phyloP scores from a whole-genome alignment of 2,797 vertebrate genomes.

The Hemitrygon akajei region DNA sequence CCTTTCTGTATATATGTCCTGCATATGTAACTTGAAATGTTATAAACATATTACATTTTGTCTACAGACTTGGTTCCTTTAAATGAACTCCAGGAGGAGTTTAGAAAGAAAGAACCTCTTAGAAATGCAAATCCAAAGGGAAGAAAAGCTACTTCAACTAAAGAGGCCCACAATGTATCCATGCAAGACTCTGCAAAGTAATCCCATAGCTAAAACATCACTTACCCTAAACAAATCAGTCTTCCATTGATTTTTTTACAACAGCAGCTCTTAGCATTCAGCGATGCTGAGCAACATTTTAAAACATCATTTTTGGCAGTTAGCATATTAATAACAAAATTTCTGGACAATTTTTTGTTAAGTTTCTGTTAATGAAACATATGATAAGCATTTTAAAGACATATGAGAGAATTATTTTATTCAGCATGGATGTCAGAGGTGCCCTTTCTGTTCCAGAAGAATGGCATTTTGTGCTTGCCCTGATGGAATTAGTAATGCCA shows the following conservation, averaged over 20 bases:
- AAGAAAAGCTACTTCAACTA: conserved; percentile 39
- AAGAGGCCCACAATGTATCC: conserved; percentile 21
- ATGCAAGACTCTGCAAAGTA: neutral
- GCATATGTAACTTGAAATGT: neutral
- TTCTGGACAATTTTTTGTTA: neutral
- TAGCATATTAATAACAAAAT: neutral
- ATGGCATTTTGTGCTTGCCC: too few relatives aligned
- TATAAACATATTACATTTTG: conserved; percentile 29
- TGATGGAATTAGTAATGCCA: too few relatives aligned
- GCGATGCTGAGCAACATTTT: neutral
- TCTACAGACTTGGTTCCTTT: conserved; percentile 38
- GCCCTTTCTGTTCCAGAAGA: too few relatives aligned
- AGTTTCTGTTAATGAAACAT: neutral
- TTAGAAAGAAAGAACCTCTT: conserved; percentile 40
- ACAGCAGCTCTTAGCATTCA: neutral
- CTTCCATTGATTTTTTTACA: neutral
- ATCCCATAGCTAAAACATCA: conserved; percentile 21
- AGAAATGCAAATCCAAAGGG: conserved; percentile 37
- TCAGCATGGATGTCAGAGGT: too few relatives aligned
- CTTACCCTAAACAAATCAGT: conserved; percentile 33
- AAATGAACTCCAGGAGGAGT: conserved; percentile 42
- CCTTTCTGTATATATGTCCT: too few relatives aligned
- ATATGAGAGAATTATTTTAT: too few relatives aligned
- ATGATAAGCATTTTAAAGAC: neutral
- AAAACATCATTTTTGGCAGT: neutral